Percentiles rank a stretch among this genome's conserved stretches.
phyloP scores from a whole-genome alignment of 2,113 vertebrate genomes.

The Pachycephala philippinensis region DNA sequence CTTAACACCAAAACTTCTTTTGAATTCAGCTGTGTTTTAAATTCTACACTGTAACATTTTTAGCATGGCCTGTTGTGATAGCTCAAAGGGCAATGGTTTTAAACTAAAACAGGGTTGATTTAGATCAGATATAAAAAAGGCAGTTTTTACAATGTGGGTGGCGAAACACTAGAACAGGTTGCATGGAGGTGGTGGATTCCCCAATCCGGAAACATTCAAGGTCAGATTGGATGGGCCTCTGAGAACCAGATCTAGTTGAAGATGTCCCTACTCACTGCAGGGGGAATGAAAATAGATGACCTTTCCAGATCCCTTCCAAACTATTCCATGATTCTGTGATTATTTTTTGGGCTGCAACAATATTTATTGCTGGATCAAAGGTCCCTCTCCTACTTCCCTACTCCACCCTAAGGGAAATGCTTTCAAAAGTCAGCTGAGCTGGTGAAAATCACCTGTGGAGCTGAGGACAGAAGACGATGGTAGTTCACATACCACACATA shows the following conservation, averaged over 20 bases:
- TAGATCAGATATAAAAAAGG: neutral
- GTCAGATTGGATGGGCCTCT: neutral
- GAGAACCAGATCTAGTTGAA: neutral
- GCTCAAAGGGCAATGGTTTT: neutral
- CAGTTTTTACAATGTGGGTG: fast-evolving
- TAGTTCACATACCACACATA: neutral
- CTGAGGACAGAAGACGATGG: neutral
- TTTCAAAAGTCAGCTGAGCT: neutral
- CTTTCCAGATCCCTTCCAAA: neutral
- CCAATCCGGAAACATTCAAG: neutral
- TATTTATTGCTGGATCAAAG: neutral
- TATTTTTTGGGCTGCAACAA: neutral
- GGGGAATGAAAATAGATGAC: neutral
- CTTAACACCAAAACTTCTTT: neutral
- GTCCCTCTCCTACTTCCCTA: neutral
- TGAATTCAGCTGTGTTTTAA: neutral
- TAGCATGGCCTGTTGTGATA: neutral
- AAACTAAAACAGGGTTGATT: neutral
- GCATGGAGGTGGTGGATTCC: neutral
- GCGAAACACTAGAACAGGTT: neutral
- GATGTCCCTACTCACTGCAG: neutral
- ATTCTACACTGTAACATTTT: neutral
- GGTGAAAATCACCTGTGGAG: neutral
- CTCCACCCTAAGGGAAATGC: neutral
- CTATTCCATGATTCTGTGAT: neutral